Percentiles rank a stretch among this genome's conserved stretches.
Evolutionary conservation across 35 echinoderm and acorn worm species (phyloP).

Genomic region (Ophiothrix spiculata): DNA sequence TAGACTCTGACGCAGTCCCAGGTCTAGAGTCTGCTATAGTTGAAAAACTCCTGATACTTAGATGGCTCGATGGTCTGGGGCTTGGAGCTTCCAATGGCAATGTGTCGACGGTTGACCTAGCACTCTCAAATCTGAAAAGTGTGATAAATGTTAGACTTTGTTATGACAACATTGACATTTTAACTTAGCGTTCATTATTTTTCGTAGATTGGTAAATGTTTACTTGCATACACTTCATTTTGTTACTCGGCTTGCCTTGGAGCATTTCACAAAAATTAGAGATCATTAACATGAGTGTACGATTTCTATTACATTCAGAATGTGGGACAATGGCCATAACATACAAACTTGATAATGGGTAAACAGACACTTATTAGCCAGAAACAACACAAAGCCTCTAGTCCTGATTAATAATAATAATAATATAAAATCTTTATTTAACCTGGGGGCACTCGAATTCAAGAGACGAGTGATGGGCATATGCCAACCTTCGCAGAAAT

Average conservation of each 20-base stretch:
- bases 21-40: conserved; percentile 41
- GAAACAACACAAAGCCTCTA: conserved; percentile 2
- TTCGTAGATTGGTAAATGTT: too few relatives aligned
- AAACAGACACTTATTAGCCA: too few relatives aligned
- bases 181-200: too few relatives aligned
- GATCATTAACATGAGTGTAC: too few relatives aligned
- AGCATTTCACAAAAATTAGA: not conserved
- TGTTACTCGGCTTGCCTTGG: too few relatives aligned
- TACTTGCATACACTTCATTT: too few relatives aligned
- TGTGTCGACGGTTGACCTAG: conserved; percentile 44
- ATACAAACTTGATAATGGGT: not conserved
- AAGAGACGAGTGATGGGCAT: not conserved
- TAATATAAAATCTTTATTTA: too few relatives aligned
- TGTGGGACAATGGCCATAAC: too few relatives aligned
- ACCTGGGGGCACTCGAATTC: not conserved
- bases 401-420: not conserved
- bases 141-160: not conserved
- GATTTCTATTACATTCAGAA: too few relatives aligned
- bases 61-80: conserved; percentile 23
- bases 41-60: conserved; percentile 28
- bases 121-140: conserved; percentile 69
- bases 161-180: not conserved
- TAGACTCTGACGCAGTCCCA: too few relatives aligned
- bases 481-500: too few relatives aligned
- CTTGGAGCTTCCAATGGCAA: conserved; percentile 52